Evolutionary conservation across 2,113 vertebrate genomes (phyloP).

Genomic region (Anhinga rufa): DNA sequence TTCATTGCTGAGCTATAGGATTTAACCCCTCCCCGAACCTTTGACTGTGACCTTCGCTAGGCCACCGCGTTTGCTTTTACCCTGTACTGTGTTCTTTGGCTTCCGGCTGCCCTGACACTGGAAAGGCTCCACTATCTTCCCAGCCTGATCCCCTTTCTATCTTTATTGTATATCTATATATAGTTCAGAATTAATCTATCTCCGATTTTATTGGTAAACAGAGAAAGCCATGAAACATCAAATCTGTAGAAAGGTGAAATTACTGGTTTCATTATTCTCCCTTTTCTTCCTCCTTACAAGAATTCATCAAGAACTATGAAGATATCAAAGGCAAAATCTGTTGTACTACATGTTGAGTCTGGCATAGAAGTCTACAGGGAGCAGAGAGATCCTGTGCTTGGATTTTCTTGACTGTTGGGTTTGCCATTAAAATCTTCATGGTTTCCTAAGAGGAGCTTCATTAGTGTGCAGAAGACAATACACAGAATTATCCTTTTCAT

Average conservation of each 20-base stretch:
- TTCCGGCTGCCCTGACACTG: neutral
- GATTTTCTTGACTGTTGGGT: neutral
- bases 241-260: neutral
- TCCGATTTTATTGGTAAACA: neutral
- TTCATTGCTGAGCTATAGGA: neutral
- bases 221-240: neutral
- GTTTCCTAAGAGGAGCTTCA: neutral
- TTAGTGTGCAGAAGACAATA: constrained; percentile 16
- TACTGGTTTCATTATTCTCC: neutral
- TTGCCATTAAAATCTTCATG: neutral
- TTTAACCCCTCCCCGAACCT: neutral
- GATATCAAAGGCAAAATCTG: neutral
- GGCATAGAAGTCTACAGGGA: neutral
- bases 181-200: neutral
- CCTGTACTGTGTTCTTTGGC: neutral
- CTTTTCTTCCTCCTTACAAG: neutral
- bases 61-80: neutral
- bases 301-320: neutral
- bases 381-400: neutral
- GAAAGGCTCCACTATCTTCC: neutral
- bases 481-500: constrained; percentile 21
- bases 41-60: neutral
- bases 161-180: neutral
- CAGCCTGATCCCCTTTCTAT: neutral
- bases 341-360: neutral